These are phyloP conservation scores for Heteractis magnifica DNA, from an alignment of 92 coral and sea anemone genomes.

Conservation along the genomic window DNA sequence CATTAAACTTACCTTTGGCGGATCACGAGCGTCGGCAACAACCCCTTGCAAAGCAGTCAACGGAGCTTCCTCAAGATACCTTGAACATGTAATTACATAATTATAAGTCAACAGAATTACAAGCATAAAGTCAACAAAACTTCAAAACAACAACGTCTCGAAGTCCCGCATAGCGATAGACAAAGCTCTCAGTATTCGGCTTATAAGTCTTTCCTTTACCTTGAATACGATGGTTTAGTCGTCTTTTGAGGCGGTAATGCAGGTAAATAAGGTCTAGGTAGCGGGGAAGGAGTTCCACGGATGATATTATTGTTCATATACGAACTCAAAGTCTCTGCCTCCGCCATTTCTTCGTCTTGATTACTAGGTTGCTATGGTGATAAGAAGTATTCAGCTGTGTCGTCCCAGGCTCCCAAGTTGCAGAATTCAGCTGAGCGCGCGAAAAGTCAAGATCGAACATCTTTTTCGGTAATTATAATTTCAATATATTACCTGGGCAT, in stretches of 20 bases:
- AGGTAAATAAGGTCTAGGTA: constrained; percentile 95
- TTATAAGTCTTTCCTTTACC: constrained; percentile 42
- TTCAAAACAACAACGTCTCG: constrained; percentile 28
- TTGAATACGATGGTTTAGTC: constrained; percentile 81
- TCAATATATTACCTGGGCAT: too few relatives aligned
- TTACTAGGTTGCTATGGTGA: constrained; percentile 57
- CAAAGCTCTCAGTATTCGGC: background rate
- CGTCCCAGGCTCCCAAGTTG: constrained; percentile 12
- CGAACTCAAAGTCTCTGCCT: constrained; percentile 58
- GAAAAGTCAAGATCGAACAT: background rate
- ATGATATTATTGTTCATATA: constrained; percentile 51
- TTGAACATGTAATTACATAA: constrained; percentile 39
- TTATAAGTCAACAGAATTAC: constrained; percentile 7
- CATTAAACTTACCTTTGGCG: constrained; percentile 71
- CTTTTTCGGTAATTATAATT: too few relatives aligned
- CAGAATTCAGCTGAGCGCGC: background rate
- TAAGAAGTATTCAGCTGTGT: constrained; percentile 13
- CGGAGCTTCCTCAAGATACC: constrained; percentile 89
- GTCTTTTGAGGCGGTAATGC: constrained; percentile 88
- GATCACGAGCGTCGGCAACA: constrained; percentile 87
- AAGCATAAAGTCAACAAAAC: constrained; percentile 21
- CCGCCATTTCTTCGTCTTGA: constrained; percentile 63
- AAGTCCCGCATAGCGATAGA: background rate
- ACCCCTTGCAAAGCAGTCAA: constrained; percentile 85
- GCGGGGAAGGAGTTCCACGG: constrained; percentile 89